Evolutionary conservation across 2,113 vertebrate species (phyloP).

Genomic region (Sterrhoptilus dennistouni): DNA sequence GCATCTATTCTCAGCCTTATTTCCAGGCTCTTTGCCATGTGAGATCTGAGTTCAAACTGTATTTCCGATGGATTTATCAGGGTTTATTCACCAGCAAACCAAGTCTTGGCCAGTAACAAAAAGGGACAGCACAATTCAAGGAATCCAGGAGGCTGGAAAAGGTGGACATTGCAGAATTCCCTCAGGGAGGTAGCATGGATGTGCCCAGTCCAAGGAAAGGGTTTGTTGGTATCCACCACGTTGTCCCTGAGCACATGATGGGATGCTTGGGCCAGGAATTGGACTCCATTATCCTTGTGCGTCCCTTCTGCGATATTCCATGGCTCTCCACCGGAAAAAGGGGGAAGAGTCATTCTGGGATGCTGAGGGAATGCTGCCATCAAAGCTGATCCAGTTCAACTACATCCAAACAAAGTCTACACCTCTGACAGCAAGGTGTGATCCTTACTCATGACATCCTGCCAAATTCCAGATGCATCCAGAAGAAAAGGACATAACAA

Average conservation of each 20-base stretch:
- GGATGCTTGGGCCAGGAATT: background rate
- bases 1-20: background rate
- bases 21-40: background rate
- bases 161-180: background rate
- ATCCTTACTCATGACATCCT: background rate
- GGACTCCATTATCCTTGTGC: background rate
- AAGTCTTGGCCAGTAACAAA: background rate
- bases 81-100: background rate
- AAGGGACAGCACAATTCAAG: background rate
- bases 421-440: background rate
- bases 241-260: background rate
- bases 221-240: background rate
- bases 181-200: rapidly evolving
- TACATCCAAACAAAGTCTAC: background rate
- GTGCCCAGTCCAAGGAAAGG: background rate
- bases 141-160: background rate
- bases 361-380: background rate
- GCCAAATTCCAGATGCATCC: background rate
- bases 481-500: background rate
- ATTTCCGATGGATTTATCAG: background rate
- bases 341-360: too few species aligned
- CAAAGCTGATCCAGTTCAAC: background rate
- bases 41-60: background rate
- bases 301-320: background rate
- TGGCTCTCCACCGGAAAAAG: background rate